These are phyloP conservation scores for Holotrichia oblita DNA, from an alignment of 1,140 invertebrate species.

Conservation along the genomic window DNA sequence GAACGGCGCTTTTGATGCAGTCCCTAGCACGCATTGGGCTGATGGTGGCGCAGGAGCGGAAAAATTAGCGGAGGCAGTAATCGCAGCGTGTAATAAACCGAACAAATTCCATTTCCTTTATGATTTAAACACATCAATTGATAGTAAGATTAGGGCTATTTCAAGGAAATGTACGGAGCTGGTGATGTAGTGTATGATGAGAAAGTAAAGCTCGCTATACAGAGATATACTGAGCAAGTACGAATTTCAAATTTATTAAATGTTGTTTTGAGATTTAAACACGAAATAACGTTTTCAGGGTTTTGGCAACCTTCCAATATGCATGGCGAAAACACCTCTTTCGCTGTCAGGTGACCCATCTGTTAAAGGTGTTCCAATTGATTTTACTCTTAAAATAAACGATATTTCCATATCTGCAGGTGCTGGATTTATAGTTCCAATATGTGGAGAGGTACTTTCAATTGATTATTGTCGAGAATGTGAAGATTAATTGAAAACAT, in stretches of 20 bases:
- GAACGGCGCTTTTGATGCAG: slow-evolving; percentile 86
- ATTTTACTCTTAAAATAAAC: slow-evolving; percentile 86
- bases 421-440: slow-evolving; percentile 93
- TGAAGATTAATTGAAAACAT: not conserved
- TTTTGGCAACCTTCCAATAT: slow-evolving; percentile 92
- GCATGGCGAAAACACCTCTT: slow-evolving; percentile 98
- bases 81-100: slow-evolving; percentile 74
- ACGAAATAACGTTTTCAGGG: slow-evolving; percentile 67
- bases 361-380: slow-evolving; percentile 91
- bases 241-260: not conserved
- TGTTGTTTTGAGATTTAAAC: slow-evolving; percentile 22
- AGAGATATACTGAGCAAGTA: slow-evolving; percentile 71
- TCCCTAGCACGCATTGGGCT: slow-evolving; percentile 91
- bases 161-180: slow-evolving; percentile 98
- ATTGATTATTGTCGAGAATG: not conserved
- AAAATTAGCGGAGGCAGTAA: slow-evolving; percentile 87
- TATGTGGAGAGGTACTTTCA: slow-evolving; percentile 84
- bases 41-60: slow-evolving; percentile 89
- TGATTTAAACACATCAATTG: slow-evolving; percentile 77
- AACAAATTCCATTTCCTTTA: slow-evolving; percentile 84
- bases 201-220: slow-evolving; percentile 73
- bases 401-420: slow-evolving; percentile 92
- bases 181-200: slow-evolving; percentile 80
- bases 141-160: slow-evolving; percentile 91
- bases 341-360: slow-evolving; percentile 91